These are phyloP conservation scores for Sinodicranocentrus sp. DNA, from an alignment of 2,888 invertebrate species.

Conservation along the genomic window DNA sequence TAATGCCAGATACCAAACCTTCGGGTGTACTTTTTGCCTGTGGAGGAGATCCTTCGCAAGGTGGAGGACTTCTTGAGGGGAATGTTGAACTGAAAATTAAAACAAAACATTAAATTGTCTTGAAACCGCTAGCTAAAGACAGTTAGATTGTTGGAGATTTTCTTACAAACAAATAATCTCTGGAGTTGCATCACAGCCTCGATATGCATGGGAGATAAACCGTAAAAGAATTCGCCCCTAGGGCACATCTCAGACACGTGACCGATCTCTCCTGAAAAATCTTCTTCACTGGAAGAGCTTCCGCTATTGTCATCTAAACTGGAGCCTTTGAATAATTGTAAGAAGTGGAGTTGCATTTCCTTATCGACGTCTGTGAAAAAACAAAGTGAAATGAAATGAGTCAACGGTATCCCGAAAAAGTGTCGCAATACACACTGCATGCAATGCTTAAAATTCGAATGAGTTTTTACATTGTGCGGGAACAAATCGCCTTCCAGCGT, in stretches of 20 bases:
- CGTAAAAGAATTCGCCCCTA: conserved; percentile 55
- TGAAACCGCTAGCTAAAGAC: no score
- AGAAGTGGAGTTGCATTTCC: conserved; percentile 46
- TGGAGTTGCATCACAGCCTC: conserved; percentile 45
- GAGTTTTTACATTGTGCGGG: conserved; percentile 39
- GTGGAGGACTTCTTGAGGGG: conserved; percentile 25
- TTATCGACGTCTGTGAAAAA: conserved; percentile 45
- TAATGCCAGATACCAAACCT: conserved; percentile 65
- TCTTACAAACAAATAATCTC: conserved; percentile 44
- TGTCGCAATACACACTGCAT: no score
- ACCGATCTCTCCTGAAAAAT: conserved; percentile 42
- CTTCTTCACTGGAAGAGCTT: conserved; percentile 57
- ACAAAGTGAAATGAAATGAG: neutral
- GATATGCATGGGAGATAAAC: conserved; percentile 45
- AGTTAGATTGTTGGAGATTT: no score
- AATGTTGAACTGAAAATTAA: conserved; percentile 28
- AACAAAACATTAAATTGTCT: neutral
- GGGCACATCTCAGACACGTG: conserved; percentile 50
- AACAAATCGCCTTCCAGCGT: conserved; percentile 58
- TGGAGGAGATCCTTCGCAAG: conserved; percentile 53
- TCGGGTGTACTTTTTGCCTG: conserved; percentile 58
- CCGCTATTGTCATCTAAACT: conserved; percentile 37
- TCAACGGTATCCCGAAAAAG: no score
- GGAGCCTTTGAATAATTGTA: conserved; percentile 48
- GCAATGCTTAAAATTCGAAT: no score